Conservation (phyloP, 2,113 vertebrate species). For the Calyptomena viridis region DNA sequence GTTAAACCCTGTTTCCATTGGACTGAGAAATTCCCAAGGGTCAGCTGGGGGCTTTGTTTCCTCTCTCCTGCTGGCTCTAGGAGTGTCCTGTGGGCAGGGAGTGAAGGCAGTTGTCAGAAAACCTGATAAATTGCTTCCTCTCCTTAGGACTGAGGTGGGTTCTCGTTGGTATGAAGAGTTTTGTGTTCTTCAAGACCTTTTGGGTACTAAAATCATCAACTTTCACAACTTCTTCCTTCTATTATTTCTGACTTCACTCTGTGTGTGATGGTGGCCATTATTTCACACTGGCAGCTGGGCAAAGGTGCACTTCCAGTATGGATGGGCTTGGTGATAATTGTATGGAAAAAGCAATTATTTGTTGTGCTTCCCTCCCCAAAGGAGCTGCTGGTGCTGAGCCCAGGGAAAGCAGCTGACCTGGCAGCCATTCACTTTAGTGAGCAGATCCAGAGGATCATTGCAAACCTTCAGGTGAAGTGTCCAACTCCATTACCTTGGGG, state of each 20-base stretch:
- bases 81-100: background rate
- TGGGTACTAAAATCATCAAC: background rate
- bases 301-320: background rate
- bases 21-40: background rate
- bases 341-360: background rate
- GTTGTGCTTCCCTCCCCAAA: constrained; percentile 54
- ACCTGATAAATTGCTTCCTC: background rate
- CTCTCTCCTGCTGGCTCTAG: background rate
- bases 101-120: background rate
- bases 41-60: background rate
- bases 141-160: background rate
- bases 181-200: background rate
- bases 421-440: constrained; percentile 84
- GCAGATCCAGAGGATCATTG: constrained; percentile 82
- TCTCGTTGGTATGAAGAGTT: background rate
- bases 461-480: constrained; percentile 81
- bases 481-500: background rate
- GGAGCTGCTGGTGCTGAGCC: constrained; percentile 87
- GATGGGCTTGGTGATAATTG: background rate
- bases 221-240: background rate
- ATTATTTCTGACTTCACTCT: background rate
- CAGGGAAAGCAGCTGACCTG: constrained; percentile 89
- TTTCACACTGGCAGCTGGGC: background rate
- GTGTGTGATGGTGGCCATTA: background rate
- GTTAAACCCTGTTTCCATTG: background rate